Conservation (phyloP, 1,140 invertebrate genomes). For the Argopecten irradians region DNA sequence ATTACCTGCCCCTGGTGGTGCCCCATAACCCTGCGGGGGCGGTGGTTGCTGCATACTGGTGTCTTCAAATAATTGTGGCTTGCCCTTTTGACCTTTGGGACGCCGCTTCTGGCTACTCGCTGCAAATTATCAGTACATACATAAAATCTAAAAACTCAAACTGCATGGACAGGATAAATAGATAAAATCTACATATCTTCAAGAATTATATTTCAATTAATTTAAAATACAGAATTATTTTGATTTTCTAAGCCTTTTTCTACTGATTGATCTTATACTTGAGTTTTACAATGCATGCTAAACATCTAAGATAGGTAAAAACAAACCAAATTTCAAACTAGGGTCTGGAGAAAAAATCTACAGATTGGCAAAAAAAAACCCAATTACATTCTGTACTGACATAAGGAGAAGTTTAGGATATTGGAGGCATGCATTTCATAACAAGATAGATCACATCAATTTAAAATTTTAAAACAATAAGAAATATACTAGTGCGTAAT, state of each 20-base stretch:
- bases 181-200: no score
- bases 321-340: not conserved
- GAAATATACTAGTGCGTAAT: no score
- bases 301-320: not conserved
- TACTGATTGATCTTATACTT: no score
- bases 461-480: no score
- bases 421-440: not conserved
- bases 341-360: not conserved
- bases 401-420: not conserved
- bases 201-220: no score
- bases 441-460: not conserved
- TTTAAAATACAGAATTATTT: no score
- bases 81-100: slow-evolving; percentile 43
- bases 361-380: not conserved
- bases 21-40: slow-evolving; percentile 49
- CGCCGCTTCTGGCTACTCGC: slow-evolving; percentile 61
- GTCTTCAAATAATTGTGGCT: slow-evolving; percentile 68
- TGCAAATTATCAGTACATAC: no score
- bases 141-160: no score
- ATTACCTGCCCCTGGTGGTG: slow-evolving; percentile 35
- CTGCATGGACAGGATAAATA: no score
- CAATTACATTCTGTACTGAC: not conserved
- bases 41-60: slow-evolving; percentile 59
- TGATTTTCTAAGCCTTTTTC: no score
- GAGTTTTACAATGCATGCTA: no score